Evolutionary conservation across 2,113 vertebrate genomes (phyloP).

Genomic region (Chaetops frenatus): DNA sequence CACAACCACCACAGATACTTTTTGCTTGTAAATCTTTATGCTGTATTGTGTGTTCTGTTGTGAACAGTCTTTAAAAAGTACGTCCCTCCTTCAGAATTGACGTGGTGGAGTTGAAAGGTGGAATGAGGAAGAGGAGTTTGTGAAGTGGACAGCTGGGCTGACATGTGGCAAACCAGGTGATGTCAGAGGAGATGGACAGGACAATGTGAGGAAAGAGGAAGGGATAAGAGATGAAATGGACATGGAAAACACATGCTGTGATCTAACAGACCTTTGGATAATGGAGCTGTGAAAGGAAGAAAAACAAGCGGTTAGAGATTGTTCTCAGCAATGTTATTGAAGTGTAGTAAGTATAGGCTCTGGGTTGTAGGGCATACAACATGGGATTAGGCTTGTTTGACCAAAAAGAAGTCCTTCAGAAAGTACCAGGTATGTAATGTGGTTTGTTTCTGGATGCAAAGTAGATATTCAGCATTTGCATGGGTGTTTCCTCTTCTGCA

Average conservation of each 20-base stretch:
- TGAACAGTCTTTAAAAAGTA: not conserved
- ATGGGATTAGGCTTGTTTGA: not conserved
- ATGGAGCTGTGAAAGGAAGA: conserved; percentile 6
- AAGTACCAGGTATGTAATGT: not conserved
- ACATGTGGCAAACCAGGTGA: not conserved
- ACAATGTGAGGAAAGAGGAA: conserved; percentile 49
- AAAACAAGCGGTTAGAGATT: not conserved
- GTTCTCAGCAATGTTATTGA: not conserved
- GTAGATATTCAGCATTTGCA: not conserved
- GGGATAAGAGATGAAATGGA: not conserved
- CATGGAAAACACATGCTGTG: not conserved
- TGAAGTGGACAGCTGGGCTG: not conserved
- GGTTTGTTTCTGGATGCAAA: not conserved
- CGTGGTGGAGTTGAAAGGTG: not conserved
- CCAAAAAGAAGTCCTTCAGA: not conserved
- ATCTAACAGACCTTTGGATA: not conserved
- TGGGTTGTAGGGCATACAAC: not conserved
- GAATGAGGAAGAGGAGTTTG: not conserved
- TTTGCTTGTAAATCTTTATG: not conserved
- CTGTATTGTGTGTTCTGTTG: not conserved
- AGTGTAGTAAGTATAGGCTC: not conserved
- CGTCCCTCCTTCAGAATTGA: rapidly evolving
- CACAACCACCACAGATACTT: rapidly evolving
- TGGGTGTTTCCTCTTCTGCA: not conserved
- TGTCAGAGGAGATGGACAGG: conserved; percentile 1